Conservation (phyloP, 2,797 vertebrate genomes). For the Schizopygopsis pylzovi region DNA sequence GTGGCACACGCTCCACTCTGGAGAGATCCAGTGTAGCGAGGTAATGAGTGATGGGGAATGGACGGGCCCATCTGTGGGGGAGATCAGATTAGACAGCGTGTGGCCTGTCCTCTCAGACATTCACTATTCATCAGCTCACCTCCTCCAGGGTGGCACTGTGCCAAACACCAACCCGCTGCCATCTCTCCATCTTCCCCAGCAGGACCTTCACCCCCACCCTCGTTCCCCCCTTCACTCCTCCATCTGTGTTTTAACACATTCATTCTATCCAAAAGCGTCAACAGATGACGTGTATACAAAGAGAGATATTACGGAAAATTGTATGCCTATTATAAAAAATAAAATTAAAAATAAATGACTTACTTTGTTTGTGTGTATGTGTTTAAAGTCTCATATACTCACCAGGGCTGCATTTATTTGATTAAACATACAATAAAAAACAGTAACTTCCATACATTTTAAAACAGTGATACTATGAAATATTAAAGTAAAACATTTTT, state of each 20-base stretch:
- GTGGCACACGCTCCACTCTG: constrained; percentile 39
- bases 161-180: constrained; percentile 44
- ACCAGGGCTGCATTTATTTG: background rate
- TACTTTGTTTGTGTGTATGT: background rate
- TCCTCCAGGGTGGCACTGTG: constrained; percentile 51
- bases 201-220: constrained; percentile 19
- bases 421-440: background rate
- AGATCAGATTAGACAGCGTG: constrained; percentile 55
- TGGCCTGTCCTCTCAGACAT: constrained; percentile 52
- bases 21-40: constrained; percentile 9
- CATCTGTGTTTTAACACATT: constrained; percentile 46
- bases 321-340: too few relatives aligned
- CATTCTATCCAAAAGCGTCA: constrained; percentile 33
- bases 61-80: constrained; percentile 54
- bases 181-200: constrained; percentile 49
- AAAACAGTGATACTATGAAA: too few relatives aligned
- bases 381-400: background rate
- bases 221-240: constrained; percentile 18
- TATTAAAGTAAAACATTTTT: too few relatives aligned
- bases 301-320: constrained; percentile 15
- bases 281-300: constrained; percentile 43
- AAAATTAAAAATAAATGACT: too few relatives aligned
- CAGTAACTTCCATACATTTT: background rate
- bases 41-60: constrained; percentile 57
- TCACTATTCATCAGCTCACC: constrained; percentile 59